phyloP scores from a whole-genome alignment of 2,113 vertebrate genomes.

The Epinephelus lanceolatus region DNA sequence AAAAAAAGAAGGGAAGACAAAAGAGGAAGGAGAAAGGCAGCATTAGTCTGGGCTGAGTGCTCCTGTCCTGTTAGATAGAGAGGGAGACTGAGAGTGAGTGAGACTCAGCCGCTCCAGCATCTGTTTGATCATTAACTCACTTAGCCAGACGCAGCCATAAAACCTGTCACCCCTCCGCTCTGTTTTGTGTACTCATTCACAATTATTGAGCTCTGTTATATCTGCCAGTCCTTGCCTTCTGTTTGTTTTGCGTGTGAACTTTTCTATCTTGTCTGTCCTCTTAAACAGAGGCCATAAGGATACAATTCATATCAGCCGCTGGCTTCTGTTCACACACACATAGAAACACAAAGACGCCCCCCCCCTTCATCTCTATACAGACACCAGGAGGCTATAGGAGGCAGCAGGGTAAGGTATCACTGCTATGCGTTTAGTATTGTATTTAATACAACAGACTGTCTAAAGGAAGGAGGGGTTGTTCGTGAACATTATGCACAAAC shows the following conservation, averaged over 20 bases:
- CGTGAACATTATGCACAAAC: constrained; percentile 2
- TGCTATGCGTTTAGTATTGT: constrained; percentile 25
- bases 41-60: constrained; percentile 77
- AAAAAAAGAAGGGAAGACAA: constrained; percentile 58
- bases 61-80: constrained; percentile 68
- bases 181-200: constrained; percentile 37
- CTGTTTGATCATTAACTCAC: constrained; percentile 78
- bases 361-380: constrained; percentile 8
- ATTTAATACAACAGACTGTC: constrained; percentile 36
- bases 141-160: constrained; percentile 59
- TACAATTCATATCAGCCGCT: constrained; percentile 36
- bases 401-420: constrained; percentile 33
- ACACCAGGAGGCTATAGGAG: constrained; percentile 24
- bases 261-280: constrained; percentile 27
- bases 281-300: constrained; percentile 2
- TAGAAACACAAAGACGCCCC: constrained; percentile 21
- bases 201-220: constrained; percentile 40
- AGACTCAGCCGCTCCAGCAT: constrained; percentile 44
- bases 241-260: constrained; percentile 50
- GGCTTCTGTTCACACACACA: constrained; percentile 47
- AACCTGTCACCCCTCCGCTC: constrained; percentile 45
- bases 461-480: constrained; percentile 12
- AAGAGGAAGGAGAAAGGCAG: constrained; percentile 63
- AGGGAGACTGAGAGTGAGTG: constrained; percentile 34
- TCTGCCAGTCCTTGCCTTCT: constrained; percentile 2